Conservation (phyloP, 2,113 vertebrate genomes). For the Larimichthys crocea region DNA sequence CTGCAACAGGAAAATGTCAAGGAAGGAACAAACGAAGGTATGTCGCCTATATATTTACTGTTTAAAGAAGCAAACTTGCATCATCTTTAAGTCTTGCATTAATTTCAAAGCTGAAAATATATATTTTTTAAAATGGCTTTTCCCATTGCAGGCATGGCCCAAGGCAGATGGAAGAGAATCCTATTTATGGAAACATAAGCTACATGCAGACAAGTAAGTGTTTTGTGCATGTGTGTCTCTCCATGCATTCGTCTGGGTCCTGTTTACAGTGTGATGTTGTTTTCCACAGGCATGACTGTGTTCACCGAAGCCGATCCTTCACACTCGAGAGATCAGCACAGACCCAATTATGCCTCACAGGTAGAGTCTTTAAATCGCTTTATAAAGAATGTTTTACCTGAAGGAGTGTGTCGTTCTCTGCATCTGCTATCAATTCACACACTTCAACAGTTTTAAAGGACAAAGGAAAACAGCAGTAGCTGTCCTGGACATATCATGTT, state of each 20-base stretch:
- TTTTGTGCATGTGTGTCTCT: neutral
- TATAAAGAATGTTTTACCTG: neutral
- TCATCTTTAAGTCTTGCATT: neutral
- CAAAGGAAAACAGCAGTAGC: too few species aligned
- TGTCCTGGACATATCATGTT: neutral
- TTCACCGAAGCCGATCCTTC: slow-evolving; percentile 39
- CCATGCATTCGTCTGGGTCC: neutral
- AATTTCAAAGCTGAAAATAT: neutral
- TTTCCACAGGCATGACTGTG: slow-evolving; percentile 20
- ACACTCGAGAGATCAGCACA: slow-evolving; percentile 37
- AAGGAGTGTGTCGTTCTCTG: neutral
- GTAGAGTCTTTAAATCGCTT: slow-evolving; percentile 29
- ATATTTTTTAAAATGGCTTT: neutral
- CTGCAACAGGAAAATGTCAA: slow-evolving; percentile 57
- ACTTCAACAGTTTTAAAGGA: neutral
- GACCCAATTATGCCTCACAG: slow-evolving; percentile 43
- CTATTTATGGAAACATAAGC: slow-evolving; percentile 84
- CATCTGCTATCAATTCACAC: neutral
- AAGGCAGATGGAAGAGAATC: slow-evolving; percentile 82
- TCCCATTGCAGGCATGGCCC: slow-evolving; percentile 47
- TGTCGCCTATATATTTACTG: neutral
- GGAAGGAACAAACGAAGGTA: slow-evolving; percentile 67
- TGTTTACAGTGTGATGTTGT: slow-evolving; percentile 17
- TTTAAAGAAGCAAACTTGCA: neutral
- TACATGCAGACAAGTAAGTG: slow-evolving; percentile 64